Conservation (phyloP, 2,113 vertebrate genomes). For the Vulpes ferrilata region DNA sequence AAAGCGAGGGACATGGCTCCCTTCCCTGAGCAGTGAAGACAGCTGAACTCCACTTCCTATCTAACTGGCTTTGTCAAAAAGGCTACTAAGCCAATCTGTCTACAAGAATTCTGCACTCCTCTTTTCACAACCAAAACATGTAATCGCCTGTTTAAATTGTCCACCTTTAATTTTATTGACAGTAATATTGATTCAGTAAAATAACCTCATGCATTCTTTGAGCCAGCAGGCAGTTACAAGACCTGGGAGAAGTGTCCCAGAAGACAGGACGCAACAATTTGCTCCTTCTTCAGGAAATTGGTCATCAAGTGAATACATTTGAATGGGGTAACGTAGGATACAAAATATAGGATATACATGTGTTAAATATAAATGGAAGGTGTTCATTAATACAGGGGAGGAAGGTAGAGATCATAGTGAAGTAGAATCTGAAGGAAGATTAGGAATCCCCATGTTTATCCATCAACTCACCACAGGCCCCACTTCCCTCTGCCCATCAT, state of each 20-base stretch:
- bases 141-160: conserved; percentile 12
- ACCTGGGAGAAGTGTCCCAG: background rate
- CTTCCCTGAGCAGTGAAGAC: conserved; percentile 6
- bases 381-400: background rate
- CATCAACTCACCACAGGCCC: background rate
- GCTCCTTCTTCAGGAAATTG: background rate
- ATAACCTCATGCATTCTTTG: background rate
- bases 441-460: background rate
- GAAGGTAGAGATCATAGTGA: background rate
- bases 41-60: conserved; percentile 51
- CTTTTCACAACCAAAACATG: background rate
- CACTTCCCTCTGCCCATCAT: background rate
- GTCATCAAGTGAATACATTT: background rate
- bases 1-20: conserved; percentile 51
- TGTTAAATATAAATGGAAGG: background rate
- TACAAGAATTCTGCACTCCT: background rate
- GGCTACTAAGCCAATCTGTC: background rate
- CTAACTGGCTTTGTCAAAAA: conserved; percentile 65
- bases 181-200: conserved; percentile 36
- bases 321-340: background rate
- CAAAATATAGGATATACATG: background rate
- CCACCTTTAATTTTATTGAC: conserved; percentile 43
- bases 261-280: background rate
- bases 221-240: background rate
- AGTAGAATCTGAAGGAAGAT: background rate